phyloP scores from a whole-genome alignment of 2,113 vertebrate genomes.

The Anser brachyrhynchus region DNA sequence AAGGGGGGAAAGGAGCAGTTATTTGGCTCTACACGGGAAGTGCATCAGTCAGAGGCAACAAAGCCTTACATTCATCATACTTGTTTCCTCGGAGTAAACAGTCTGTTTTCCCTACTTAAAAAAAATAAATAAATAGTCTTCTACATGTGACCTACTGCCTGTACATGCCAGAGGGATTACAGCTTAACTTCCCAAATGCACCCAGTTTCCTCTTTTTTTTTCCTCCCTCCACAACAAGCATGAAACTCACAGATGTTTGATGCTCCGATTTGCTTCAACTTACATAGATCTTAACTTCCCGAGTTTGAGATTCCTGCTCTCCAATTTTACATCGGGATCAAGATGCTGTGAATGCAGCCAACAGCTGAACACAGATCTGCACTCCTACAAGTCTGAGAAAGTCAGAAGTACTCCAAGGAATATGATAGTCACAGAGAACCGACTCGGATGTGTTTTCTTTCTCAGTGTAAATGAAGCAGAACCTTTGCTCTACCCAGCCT shows the following conservation, averaged over 20 bases:
- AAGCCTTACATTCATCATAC: neutral
- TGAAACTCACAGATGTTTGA: neutral
- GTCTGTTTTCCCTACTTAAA: neutral
- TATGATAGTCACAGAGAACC: neutral
- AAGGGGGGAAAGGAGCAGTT: neutral
- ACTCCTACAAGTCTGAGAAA: neutral
- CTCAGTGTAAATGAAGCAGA: neutral
- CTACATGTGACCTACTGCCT: neutral
- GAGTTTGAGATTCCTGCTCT: neutral
- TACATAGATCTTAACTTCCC: neutral
- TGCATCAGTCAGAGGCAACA: neutral
- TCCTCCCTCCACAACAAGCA: neutral
- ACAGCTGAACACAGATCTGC: neutral
- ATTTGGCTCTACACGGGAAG: neutral
- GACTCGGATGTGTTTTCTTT: neutral
- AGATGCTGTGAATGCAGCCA: constrained; percentile 5
- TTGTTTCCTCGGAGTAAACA: neutral
- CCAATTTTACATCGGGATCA: neutral
- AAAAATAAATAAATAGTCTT: neutral
- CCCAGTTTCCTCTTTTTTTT: neutral
- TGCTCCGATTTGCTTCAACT: neutral
- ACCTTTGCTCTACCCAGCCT: neutral
- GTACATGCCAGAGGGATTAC: neutral
- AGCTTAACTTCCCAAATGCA: neutral
- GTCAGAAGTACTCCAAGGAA: constrained; percentile 13